A percentile compares a stretch with the other conserved stretches of the same genome.
phyloP scores from a whole-genome alignment of 2,888 invertebrate species.

The Hydrotaea cyrtoneurina region DNA sequence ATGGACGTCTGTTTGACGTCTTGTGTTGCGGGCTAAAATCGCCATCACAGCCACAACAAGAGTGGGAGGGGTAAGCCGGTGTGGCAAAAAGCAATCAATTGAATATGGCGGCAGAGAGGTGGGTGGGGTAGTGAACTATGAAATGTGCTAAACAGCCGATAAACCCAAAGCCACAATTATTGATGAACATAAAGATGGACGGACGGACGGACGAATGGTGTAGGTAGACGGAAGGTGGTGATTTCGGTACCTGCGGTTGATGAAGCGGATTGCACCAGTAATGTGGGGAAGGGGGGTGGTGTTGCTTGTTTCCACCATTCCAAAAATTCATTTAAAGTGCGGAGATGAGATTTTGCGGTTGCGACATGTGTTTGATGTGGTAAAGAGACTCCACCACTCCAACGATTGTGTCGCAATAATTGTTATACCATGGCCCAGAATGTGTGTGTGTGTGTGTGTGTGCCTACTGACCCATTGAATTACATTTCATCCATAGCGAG shows the following conservation, averaged over 20 bases:
- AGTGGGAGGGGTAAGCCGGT: background rate
- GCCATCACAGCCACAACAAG: background rate
- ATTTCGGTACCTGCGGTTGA: background rate
- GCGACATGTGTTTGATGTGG: background rate
- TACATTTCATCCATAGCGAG: background rate
- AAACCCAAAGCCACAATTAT: constrained; percentile 3
- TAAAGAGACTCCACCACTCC: background rate
- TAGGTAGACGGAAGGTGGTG: constrained; percentile 4
- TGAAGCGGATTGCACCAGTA: background rate
- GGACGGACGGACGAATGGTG: background rate
- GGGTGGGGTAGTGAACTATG: too few relatives aligned
- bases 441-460: background rate
- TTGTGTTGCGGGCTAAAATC: background rate
- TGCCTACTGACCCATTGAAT: background rate
- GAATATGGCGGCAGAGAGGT: constrained; percentile 2
- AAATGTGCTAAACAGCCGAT: constrained; percentile 27
- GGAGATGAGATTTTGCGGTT: constrained; percentile 26
- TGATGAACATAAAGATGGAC: background rate
- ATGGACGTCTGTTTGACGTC: background rate
- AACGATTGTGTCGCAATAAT: background rate
- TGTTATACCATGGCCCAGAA: background rate
- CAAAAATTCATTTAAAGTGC: background rate
- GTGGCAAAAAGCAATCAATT: constrained; percentile 15
- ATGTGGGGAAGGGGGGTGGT: background rate
- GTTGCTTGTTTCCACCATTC: background rate